Conservation (phyloP, 92 coral and sea anemone species). For the Diadumene lineata region DNA sequence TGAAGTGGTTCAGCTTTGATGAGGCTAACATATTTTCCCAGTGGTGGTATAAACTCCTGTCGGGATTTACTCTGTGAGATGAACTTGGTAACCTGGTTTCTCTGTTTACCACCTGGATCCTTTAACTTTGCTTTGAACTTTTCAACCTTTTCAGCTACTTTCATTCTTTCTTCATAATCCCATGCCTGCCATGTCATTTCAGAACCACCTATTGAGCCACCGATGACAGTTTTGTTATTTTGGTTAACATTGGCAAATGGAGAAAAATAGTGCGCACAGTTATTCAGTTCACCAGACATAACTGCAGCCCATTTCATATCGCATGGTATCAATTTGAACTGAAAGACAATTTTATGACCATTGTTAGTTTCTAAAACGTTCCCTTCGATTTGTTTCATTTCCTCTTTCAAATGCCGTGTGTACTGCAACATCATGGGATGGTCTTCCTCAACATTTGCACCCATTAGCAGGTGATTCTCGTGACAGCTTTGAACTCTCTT, state of each 20-base stretch:
- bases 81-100: slow-evolving; percentile 53
- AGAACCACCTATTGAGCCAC: slow-evolving; percentile 38
- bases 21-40: slow-evolving; percentile 58
- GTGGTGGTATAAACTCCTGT: slow-evolving; percentile 57
- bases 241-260: slow-evolving; percentile 40
- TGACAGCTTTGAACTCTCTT: slow-evolving; percentile 68
- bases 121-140: slow-evolving; percentile 38
- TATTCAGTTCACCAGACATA: slow-evolving; percentile 45
- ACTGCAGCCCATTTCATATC: slow-evolving; percentile 65
- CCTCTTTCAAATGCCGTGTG: slow-evolving; percentile 38
- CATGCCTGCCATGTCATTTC: slow-evolving; percentile 58
- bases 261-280: slow-evolving; percentile 42
- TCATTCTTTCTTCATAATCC: slow-evolving; percentile 39
- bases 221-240: slow-evolving; percentile 19
- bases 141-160: slow-evolving; percentile 50
- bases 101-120: slow-evolving; percentile 49
- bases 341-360: slow-evolving; percentile 43
- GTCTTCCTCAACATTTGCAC: slow-evolving; percentile 62
- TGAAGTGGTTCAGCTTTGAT: slow-evolving; percentile 59
- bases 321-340: slow-evolving; percentile 35
- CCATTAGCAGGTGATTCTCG: slow-evolving; percentile 63
- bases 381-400: slow-evolving; percentile 67
- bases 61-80: slow-evolving; percentile 48
- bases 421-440: slow-evolving; percentile 42
- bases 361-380: slow-evolving; percentile 38